Base-by-base conservation (phyloP, 2,797 vertebrate species). In the Huso huso region DNA sequence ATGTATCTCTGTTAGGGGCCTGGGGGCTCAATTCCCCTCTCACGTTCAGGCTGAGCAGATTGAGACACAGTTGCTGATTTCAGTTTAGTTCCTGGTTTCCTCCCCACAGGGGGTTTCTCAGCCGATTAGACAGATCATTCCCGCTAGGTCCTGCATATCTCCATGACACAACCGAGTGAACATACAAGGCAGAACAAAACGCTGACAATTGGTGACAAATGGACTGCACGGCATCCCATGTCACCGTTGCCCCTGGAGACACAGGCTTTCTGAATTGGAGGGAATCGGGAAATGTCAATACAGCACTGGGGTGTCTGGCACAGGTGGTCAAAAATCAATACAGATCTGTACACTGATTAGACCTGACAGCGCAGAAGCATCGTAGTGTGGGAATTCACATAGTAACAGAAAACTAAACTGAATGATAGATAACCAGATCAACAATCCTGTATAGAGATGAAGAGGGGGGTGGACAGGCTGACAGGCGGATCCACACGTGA, bases 201-300 rank as follows among this genome's bases (percentile, higher is more conserved):
- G 78, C 84, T 90, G 91, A 93, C 92, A 93, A 93, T 87, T 88
- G 88, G 87, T 95, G 93, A 94, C 92, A 94, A 95, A 96, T 94
- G 90, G 89, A 88, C 88, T 87, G 86, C 87, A 78, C 74, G 79
- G 80, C 88, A 85, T 87, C 86, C 84, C 81, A 78, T 73, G 82
- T 86, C 82, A 87, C 77, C 69, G 90, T 95, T 89, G 75, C 90
- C 89, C 90, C 66, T 79, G 90, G 88, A 87, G 90, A 87, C 74
- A 66, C 76, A 86, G 82, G 85, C 81, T 50, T 81, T 81, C 74
- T 12, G 69, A 84, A 75, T 75, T 77, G 75, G 73, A 51, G 80
- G 76, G 76, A 8, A 79, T 74, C 74, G 70, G 77, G 69, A 79
- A 73, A 70, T 70, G 70, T 68, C 69, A 68, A 18, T 55, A 66